Base-by-base conservation (phyloP, 1,140 invertebrate genomes). In the Mylabris phalerata region DNA sequence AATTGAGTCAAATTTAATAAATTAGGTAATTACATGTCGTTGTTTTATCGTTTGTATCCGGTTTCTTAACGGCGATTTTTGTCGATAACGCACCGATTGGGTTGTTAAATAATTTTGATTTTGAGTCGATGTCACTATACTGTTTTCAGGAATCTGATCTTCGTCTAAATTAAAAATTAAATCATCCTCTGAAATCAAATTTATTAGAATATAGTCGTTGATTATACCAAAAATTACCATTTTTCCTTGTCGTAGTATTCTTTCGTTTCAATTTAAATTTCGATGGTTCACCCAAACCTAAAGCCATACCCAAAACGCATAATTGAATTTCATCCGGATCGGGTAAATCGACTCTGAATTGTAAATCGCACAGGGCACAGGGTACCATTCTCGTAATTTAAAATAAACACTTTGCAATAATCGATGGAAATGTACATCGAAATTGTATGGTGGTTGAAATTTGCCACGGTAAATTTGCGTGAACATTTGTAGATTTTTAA, bases 311-410 rank as follows among this genome's bases (percentile, higher is more conserved):
- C 58, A 86, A 78, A 9, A 89, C 80, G 48, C 87, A 84, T 42
- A 97, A 76, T 73, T 96, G 93, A 60, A 97, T 85, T 77, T 96
- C 92, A 73, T 97, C 93, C 49, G 86, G 83, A 71, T 93, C 90
- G 0, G 90, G 89, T 57, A 93, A 75, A 64, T 90, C 88, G 4
- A 93, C 79, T 67, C 84, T 79, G 71, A 94, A 92, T 60, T 84
- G 82, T 19, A 95, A 68, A 73, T 89, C 84, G 62, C 84, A 86
- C 9, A 95, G 74, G 51, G 87, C 86, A 73, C 91, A 94, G 0
- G 92, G 92, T 27, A 85, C 83, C 82, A 92, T 85, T 44, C 86
- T 43, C 92, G 81, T 38, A 94, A 74, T 76, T 94, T 93, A 64
- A 93, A 93, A 72, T 85, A 93, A 25, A 95, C 82, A 52, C 84